phyloP scores from a whole-genome alignment of 2,797 vertebrate genomes.

The Mus caroli region DNA sequence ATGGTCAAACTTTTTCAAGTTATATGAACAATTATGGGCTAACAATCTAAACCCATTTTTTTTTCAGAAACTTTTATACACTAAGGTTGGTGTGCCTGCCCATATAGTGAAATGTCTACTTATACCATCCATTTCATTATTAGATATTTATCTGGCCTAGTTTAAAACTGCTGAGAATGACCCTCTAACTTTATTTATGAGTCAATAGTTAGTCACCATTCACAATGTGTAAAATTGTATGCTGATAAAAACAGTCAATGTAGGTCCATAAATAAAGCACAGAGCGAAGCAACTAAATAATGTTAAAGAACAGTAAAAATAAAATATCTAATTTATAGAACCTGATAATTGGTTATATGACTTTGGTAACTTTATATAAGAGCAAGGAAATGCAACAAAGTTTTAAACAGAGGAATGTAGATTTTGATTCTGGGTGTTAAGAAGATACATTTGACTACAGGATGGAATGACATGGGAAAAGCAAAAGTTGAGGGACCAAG shows the following conservation, averaged over 20 bases:
- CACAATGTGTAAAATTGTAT: not conserved
- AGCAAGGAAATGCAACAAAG: not conserved
- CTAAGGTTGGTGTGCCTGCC: not conserved
- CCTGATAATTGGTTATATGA: not conserved
- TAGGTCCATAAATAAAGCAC: not conserved
- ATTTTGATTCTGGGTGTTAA: not conserved
- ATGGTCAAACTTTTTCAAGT: not conserved
- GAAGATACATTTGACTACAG: not conserved
- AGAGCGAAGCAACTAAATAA: not conserved
- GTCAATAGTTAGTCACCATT: not conserved
- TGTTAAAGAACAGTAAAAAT: not conserved
- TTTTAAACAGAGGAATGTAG: not conserved
- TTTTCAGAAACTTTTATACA: not conserved
- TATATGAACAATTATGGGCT: not conserved
- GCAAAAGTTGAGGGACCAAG: not conserved
- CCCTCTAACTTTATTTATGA: not conserved
- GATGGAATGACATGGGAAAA: not conserved
- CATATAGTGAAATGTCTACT: not conserved
- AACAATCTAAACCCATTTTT: not conserved
- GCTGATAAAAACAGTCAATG: not conserved
- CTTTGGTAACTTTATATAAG: not conserved
- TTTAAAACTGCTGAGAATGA: not conserved
- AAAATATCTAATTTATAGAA: not conserved
- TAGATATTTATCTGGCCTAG: not conserved
- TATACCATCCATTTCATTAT: not conserved